phyloP scores from a whole-genome alignment of 2,113 vertebrate genomes.

The Rhineura floridana region DNA sequence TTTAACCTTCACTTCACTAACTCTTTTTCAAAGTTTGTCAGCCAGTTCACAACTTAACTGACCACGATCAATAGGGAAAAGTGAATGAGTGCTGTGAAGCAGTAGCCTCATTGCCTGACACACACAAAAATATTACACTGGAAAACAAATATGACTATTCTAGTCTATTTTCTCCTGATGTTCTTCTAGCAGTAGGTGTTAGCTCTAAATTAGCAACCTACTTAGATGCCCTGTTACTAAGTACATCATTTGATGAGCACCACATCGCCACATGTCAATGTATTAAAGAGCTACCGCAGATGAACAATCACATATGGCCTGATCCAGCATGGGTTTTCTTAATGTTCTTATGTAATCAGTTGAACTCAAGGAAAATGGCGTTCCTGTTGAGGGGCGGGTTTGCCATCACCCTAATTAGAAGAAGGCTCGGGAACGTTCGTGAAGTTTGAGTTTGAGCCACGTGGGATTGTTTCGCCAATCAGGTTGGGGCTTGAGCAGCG shows the following conservation, averaged over 20 bases:
- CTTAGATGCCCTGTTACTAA: background rate
- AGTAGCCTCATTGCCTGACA: background rate
- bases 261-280: background rate
- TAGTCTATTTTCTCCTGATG: background rate
- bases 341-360: no score
- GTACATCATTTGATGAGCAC: background rate
- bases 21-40: conserved; percentile 11
- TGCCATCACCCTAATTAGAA: no score
- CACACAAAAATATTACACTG: background rate
- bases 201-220: background rate
- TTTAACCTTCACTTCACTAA: conserved; percentile 1
- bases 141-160: background rate
- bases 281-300: background rate
- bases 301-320: background rate
- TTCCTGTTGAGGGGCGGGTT: no score
- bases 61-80: background rate
- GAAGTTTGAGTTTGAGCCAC: no score
- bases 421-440: no score
- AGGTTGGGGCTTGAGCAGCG: no score
- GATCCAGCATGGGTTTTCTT: no score
- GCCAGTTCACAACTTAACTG: background rate
- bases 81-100: background rate
- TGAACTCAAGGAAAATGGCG: no score
- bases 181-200: background rate
- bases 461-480: no score